A percentile compares a stretch with the other conserved stretches of the same genome.
Evolutionary conservation across 1,140 invertebrate species (phyloP).

Genomic region (Drosophila mauritiana): DNA sequence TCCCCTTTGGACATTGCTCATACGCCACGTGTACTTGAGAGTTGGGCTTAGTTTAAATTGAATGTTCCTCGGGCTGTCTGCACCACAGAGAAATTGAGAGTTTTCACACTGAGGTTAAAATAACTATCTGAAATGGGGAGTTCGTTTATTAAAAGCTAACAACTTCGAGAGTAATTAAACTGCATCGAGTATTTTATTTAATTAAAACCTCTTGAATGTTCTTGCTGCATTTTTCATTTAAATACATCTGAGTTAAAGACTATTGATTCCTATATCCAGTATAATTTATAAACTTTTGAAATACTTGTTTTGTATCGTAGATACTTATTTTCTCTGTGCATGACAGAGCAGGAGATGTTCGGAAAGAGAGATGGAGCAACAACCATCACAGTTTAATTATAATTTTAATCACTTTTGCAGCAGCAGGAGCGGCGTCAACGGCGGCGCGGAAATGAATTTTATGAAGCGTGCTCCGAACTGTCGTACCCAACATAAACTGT

Average conservation of each 20-base stretch:
- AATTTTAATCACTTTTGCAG: slow-evolving; percentile 83
- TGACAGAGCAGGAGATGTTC: background rate
- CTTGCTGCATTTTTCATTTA: no score
- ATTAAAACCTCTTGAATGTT: no score
- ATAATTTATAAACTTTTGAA: no score
- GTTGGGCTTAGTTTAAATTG: slow-evolving; percentile 76
- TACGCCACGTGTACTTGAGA: slow-evolving; percentile 66
- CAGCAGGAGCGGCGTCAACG: slow-evolving; percentile 38
- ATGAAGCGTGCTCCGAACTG: slow-evolving; percentile 80
- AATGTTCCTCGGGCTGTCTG: slow-evolving; percentile 48
- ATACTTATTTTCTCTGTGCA: slow-evolving; percentile 15
- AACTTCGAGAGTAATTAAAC: no score
- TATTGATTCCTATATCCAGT: no score
- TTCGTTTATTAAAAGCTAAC: background rate
- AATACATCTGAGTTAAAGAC: no score
- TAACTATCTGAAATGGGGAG: background rate
- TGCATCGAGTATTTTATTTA: no score
- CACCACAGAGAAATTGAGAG: background rate
- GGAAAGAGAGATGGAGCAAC: slow-evolving; percentile 22
- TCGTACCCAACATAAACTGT: slow-evolving; percentile 81
- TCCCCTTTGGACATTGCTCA: slow-evolving; percentile 61
- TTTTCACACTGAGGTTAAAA: slow-evolving; percentile 5
- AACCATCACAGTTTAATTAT: slow-evolving; percentile 80
- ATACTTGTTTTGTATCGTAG: no score
- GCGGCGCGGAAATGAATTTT: slow-evolving; percentile 80